These are phyloP conservation scores for Calliphora vomitoria DNA, from an alignment of 2,888 invertebrate species.

Conservation along the genomic window DNA sequence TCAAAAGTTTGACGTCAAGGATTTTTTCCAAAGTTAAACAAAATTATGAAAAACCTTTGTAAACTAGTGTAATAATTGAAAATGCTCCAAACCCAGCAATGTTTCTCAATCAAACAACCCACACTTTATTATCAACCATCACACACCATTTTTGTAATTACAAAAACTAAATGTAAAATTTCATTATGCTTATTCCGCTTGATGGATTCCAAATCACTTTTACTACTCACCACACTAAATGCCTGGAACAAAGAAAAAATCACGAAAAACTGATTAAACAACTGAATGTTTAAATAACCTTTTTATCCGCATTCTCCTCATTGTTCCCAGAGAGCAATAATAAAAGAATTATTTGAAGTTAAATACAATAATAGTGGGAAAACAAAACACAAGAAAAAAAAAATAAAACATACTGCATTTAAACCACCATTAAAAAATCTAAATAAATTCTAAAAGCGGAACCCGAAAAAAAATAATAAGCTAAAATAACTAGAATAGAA, in stretches of 20 bases:
- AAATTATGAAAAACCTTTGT: too few species aligned
- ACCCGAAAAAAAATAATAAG: constrained; percentile 13
- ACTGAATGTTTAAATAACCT: constrained; percentile 16
- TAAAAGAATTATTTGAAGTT: neutral
- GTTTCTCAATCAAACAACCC: too few species aligned
- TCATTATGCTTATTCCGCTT: neutral
- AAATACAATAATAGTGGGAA: constrained; percentile 6
- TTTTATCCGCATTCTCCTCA: neutral
- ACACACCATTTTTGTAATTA: neutral
- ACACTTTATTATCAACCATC: neutral
- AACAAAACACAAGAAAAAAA: neutral
- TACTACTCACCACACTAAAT: neutral
- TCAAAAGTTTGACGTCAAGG: too few species aligned
- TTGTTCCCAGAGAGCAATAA: neutral
- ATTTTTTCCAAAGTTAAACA: too few species aligned
- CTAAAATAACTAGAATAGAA: constrained; percentile 12
- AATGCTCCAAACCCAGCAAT: too few species aligned
- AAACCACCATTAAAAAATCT: constrained; percentile 24
- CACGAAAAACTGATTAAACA: constrained; percentile 7
- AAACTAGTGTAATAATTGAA: too few species aligned
- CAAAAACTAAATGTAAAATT: neutral
- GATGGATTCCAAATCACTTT: neutral
- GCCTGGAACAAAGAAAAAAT: neutral
- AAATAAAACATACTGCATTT: neutral
- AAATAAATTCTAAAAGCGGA: constrained; percentile 41